Percentiles rank a stretch among this genome's conserved stretches.
phyloP scores from a whole-genome alignment of 2,888 invertebrate genomes.

The Scaptodrosophila latifasciaeformis region DNA sequence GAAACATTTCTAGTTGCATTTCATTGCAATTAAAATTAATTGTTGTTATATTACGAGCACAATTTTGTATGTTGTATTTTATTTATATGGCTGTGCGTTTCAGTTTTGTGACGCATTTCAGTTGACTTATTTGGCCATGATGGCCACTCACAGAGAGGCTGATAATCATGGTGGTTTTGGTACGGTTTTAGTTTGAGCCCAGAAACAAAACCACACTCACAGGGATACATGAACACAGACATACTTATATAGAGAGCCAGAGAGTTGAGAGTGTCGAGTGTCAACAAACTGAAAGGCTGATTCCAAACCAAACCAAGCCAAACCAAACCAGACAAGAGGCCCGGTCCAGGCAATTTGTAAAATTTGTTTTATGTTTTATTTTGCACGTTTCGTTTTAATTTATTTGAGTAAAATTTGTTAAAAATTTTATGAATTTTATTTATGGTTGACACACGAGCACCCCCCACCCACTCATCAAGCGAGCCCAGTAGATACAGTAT shows the following conservation, averaged over 20 bases:
- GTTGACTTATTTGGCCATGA: conserved; percentile 3
- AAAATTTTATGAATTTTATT: conserved; percentile 58
- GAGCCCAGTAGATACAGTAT: background rate
- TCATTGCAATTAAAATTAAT: conserved; percentile 66
- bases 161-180: too few relatives aligned
- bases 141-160: conserved; percentile 4
- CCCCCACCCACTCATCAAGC: too few relatives aligned
- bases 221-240: background rate
- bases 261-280: too few relatives aligned
- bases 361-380: too few relatives aligned
- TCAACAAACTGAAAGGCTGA: too few relatives aligned
- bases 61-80: too few relatives aligned
- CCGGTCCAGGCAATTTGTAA: too few relatives aligned
- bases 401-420: conserved; percentile 68
- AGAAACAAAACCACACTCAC: background rate
- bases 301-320: too few relatives aligned
- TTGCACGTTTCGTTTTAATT: conserved; percentile 66
- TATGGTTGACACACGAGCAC: conserved; percentile 50
- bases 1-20: conserved; percentile 46
- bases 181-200: too few relatives aligned
- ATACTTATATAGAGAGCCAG: background rate
- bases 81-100: too few relatives aligned
- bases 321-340: too few relatives aligned
- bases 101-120: too few relatives aligned
- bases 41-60: conserved; percentile 45